Percentiles rank a stretch among this genome's conserved stretches.
Evolutionary conservation across 2,888 invertebrate genomes (phyloP).

Genomic region (Bombylius discolor): DNA sequence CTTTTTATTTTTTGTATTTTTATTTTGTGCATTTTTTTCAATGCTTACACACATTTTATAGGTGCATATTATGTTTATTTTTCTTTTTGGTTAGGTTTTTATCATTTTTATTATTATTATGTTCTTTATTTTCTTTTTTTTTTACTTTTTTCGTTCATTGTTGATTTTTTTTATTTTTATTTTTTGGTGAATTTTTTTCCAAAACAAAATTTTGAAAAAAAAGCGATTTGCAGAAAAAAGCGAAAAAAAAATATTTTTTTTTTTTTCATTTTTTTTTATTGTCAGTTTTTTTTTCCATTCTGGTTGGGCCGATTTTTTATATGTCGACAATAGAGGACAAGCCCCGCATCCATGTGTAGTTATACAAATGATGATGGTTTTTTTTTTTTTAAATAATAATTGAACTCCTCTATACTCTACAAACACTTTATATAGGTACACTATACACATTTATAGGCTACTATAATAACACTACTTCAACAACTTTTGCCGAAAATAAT

Average conservation of each 20-base stretch:
- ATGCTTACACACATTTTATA: too few species aligned
- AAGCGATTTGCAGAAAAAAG: too few species aligned
- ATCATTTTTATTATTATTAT: neutral
- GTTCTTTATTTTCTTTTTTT: neutral
- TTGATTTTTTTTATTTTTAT: neutral
- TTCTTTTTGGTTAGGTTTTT: neutral
- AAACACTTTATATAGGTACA: too few species aligned
- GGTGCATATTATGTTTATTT: neutral
- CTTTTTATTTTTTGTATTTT: neutral
- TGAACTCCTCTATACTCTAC: too few species aligned
- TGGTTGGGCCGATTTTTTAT: slow-evolving; percentile 6
- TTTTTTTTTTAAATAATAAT: too few species aligned
- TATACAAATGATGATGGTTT: too few species aligned
- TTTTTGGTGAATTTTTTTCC: neutral
- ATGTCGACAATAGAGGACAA: slow-evolving; percentile 7
- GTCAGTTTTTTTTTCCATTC: neutral
- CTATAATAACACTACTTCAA: too few species aligned
- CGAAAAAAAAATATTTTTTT: neutral
- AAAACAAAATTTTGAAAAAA: too few species aligned
- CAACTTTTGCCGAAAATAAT: slow-evolving; percentile 14
- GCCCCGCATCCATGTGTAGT: neutral
- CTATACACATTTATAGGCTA: too few species aligned
- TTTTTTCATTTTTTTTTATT: slow-evolving; percentile 3
- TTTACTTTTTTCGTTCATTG: neutral
- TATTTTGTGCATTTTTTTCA: neutral